Percentiles rank a stretch among this genome's conserved stretches.
These are phyloP conservation scores for Agriotes lineatus DNA, from an alignment of 2,888 invertebrate species.

Conservation along the genomic window DNA sequence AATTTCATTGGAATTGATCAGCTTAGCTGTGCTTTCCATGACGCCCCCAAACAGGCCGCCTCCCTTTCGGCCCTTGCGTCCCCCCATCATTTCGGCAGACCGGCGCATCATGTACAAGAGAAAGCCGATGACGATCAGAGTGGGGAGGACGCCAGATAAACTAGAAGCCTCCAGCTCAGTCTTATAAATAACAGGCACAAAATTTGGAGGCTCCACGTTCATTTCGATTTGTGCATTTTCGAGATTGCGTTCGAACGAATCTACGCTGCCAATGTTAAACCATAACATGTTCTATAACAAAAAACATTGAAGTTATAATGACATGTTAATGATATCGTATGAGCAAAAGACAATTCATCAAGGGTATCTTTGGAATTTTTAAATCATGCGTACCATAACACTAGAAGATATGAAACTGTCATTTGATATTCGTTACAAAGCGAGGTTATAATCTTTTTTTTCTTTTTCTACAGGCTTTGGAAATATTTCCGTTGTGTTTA, in stretches of 20 bases:
- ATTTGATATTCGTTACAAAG: no score
- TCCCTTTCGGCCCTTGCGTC: slow-evolving; percentile 77
- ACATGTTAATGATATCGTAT: slow-evolving; percentile 15
- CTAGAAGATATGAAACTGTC: no score
- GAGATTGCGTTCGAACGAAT: slow-evolving; percentile 96
- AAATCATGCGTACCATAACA: no score
- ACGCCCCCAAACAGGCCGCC: slow-evolving; percentile 93
- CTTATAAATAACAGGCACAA: slow-evolving; percentile 95
- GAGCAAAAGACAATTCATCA: not conserved
- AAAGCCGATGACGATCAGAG: slow-evolving; percentile 86
- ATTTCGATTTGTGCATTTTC: slow-evolving; percentile 96
- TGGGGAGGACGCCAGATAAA: slow-evolving; percentile 84
- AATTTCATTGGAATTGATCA: slow-evolving; percentile 96
- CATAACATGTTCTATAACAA: slow-evolving; percentile 82
- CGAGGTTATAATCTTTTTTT: no score
- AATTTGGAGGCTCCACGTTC: slow-evolving; percentile 90
- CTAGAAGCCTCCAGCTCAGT: slow-evolving; percentile 88
- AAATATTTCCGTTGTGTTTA: no score
- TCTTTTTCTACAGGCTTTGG: no score
- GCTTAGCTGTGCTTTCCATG: slow-evolving; percentile 96
- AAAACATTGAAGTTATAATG: no score
- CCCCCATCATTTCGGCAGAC: slow-evolving; percentile 89
- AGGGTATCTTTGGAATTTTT: no score
- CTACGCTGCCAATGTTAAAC: slow-evolving; percentile 99
- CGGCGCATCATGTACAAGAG: slow-evolving; percentile 89